These are phyloP conservation scores for Chloromyia formosa DNA, from an alignment of 2,888 invertebrate genomes.

Conservation along the genomic window DNA sequence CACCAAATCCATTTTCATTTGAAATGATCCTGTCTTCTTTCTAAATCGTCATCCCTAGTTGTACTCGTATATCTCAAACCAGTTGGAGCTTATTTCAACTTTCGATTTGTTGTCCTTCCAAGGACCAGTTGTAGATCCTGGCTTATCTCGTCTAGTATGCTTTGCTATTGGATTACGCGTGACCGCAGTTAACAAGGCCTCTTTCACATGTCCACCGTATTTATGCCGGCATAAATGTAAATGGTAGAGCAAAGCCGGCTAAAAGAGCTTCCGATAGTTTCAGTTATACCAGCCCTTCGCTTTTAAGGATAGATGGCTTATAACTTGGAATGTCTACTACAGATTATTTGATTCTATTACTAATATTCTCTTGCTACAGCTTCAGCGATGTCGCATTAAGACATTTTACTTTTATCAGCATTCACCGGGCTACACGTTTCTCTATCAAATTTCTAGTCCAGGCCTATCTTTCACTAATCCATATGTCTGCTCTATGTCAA, in stretches of 20 bases:
- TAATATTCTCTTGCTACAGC: too few species aligned
- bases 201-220: constrained; percentile 22
- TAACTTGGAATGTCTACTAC: too few species aligned
- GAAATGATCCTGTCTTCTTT: background rate
- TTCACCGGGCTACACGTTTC: too few species aligned
- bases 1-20: constrained; percentile 17
- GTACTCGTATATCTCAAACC: background rate
- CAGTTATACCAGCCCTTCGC: too few species aligned
- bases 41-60: background rate
- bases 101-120: constrained; percentile 8
- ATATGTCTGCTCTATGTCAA: too few species aligned
- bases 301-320: too few species aligned
- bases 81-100: background rate
- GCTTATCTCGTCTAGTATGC: constrained; percentile 11
- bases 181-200: constrained; percentile 33
- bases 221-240: background rate
- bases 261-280: too few species aligned
- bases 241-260: background rate
- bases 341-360: too few species aligned
- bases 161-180: constrained; percentile 31
- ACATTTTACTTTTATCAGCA: too few species aligned
- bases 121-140: constrained; percentile 2
- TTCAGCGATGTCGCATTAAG: too few species aligned
- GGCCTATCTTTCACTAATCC: too few species aligned
- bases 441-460: too few species aligned